phyloP scores from a whole-genome alignment of 2,888 invertebrate genomes.

The Augochlorella aurata region DNA sequence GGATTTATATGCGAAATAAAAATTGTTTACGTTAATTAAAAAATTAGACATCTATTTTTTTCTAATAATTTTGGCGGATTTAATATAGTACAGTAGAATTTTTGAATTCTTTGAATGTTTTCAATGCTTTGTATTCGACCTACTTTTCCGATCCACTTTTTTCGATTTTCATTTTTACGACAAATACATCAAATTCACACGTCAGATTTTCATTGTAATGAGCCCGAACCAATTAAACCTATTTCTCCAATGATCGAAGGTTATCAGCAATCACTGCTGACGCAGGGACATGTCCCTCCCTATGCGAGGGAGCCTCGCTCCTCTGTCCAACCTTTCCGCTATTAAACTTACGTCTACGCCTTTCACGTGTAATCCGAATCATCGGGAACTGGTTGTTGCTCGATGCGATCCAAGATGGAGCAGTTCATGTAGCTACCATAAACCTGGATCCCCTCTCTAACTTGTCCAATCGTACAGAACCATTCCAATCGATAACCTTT shows the following conservation, averaged over 20 bases:
- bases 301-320: slow-evolving; percentile 2
- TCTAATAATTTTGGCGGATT: too few species aligned
- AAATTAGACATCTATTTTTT: too few species aligned
- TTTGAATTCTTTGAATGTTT: too few species aligned
- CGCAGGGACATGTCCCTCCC: slow-evolving; percentile 28
- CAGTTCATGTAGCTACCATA: slow-evolving; percentile 16
- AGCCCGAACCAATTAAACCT: background rate
- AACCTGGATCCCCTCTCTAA: slow-evolving; percentile 10
- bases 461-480: background rate
- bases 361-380: slow-evolving; percentile 63
- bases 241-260: slow-evolving; percentile 16
- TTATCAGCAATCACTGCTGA: slow-evolving; percentile 38
- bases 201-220: background rate
- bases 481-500: slow-evolving; percentile 1
- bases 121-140: too few species aligned
- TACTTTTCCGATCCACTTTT: too few species aligned
- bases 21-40: too few species aligned
- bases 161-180: too few species aligned
- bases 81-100: too few species aligned
- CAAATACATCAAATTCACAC: background rate
- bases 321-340: slow-evolving; percentile 32
- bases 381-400: slow-evolving; percentile 39
- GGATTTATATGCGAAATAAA: too few species aligned
- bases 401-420: slow-evolving; percentile 34
- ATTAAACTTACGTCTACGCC: slow-evolving; percentile 63